These are phyloP conservation scores for Bos taurus DNA, from an alignment of 2,113 vertebrate genomes.

Conservation along the genomic window ARS-UCD2.0 NC_037336.1:7078501-7079000, in stretches of 20 bases:
- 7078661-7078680: not conserved
- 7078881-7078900: not conserved
- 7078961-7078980: not conserved
- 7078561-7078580: not conserved
- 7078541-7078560: not conserved
- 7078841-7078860: not conserved
- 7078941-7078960: not conserved
- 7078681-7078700: not conserved
- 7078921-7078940: not conserved
- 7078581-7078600: not conserved
- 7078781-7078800: not conserved
- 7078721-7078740: not conserved
- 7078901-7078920: not conserved
- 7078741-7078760: not conserved
- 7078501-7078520: not conserved
- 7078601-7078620: not conserved
- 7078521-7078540: not conserved
- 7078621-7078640: not conserved
- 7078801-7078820: not conserved
- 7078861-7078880: rapidly evolving
- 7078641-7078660: not conserved
- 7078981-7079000: not conserved
- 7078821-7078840: rapidly evolving
- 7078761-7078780: not conserved
- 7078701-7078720: not conserved